Evolutionary conservation across 1,140 invertebrate genomes (phyloP).

Genomic region (Drosophila suzukii): DNA sequence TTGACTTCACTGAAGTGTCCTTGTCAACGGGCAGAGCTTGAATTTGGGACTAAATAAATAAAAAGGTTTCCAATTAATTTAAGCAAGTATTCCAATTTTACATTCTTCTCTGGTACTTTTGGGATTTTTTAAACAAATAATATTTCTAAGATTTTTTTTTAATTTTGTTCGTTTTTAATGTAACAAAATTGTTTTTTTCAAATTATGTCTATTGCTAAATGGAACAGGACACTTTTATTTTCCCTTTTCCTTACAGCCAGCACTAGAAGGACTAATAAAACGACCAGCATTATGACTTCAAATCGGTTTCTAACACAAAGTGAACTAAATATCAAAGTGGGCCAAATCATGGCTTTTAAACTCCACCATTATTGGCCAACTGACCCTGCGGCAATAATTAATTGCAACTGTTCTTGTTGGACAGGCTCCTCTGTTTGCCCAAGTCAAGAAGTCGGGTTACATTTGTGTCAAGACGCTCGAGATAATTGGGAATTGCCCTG

Average conservation of each 20-base stretch:
- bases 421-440: conserved; percentile 48
- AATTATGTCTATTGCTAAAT: too few species aligned
- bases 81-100: neutral
- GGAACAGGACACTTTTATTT: neutral
- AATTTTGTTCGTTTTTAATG: too few species aligned
- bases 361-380: conserved; percentile 12
- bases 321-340: conserved; percentile 32
- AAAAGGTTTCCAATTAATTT: neutral
- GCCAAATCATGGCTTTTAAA: conserved; percentile 52
- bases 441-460: conserved; percentile 43
- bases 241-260: conserved; percentile 30
- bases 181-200: too few species aligned
- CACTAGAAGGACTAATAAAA: conserved; percentile 14
- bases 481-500: conserved; percentile 63
- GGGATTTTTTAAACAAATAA: neutral
- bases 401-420: conserved; percentile 58
- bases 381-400: conserved; percentile 61
- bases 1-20: conserved; percentile 11
- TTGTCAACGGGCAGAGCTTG: conserved; percentile 30
- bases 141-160: too few species aligned
- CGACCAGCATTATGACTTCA: conserved; percentile 24
- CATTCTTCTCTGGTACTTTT: too few species aligned
- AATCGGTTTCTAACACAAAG: conserved; percentile 4
- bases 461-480: conserved; percentile 73
- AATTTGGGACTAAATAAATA: neutral